phyloP scores from a whole-genome alignment of 2,888 invertebrate genomes.

The Ectemnius lituratus region DNA sequence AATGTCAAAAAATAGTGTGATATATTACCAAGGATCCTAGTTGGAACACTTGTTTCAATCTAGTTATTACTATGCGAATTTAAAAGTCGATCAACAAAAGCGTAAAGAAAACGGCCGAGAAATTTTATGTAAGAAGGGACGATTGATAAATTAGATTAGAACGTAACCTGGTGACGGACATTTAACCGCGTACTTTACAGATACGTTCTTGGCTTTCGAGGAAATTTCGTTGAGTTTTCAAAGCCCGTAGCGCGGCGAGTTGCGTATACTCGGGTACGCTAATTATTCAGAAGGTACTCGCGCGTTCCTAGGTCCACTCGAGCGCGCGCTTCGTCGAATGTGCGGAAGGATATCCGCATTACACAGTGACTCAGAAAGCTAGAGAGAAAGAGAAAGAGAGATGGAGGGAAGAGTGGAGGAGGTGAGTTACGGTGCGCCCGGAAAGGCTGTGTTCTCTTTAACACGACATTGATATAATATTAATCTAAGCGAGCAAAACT shows the following conservation, averaged over 20 bases:
- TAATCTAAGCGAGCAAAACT: conserved; percentile 68
- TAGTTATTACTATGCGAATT: too few relatives aligned
- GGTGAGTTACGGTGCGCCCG: conserved; percentile 1
- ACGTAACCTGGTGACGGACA: too few relatives aligned
- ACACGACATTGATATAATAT: conserved; percentile 70
- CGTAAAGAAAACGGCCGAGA: too few relatives aligned
- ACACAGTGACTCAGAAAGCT: not conserved
- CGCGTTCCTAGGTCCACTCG: conserved; percentile 43
- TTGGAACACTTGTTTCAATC: too few relatives aligned
- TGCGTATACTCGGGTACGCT: conserved; percentile 18
- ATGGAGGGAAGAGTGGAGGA: conserved; percentile 13
- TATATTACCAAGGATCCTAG: too few relatives aligned
- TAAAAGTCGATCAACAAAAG: too few relatives aligned
- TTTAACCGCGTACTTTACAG: not conserved
- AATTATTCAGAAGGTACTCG: conserved; percentile 52
- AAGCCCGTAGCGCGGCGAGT: conserved; percentile 24
- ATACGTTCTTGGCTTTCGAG: conserved; percentile 5
- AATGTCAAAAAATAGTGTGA: too few relatives aligned
- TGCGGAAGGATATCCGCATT: conserved; percentile 44
- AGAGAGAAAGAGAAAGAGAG: conserved; percentile 13
- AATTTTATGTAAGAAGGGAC: too few relatives aligned
- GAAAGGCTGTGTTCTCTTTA: conserved; percentile 61
- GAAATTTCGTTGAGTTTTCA: conserved; percentile 39
- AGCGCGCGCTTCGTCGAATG: conserved; percentile 49
- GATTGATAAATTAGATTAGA: too few relatives aligned